These are phyloP conservation scores for Leptobrachium ailaonicum DNA, from an alignment of 2,113 vertebrate genomes.

Conservation along the genomic window DNA sequence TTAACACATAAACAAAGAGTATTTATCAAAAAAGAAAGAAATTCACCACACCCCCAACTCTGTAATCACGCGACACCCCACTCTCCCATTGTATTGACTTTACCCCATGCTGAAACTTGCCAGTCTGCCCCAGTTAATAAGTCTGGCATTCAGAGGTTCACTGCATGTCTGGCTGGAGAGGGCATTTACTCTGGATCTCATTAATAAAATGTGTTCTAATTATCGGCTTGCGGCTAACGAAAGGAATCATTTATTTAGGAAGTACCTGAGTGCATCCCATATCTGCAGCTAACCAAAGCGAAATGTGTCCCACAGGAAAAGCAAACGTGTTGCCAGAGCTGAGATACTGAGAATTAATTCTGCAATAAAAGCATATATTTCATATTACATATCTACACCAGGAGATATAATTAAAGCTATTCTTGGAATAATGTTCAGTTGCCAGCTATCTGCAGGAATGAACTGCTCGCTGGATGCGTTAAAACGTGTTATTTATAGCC, in stretches of 20 bases:
- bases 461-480: constrained; percentile 37
- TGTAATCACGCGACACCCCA: too few relatives aligned
- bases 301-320: constrained; percentile 28
- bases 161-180: too few relatives aligned
- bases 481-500: constrained; percentile 40
- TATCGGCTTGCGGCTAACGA: neutral
- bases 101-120: too few relatives aligned
- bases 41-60: too few relatives aligned
- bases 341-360: constrained; percentile 37
- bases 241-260: constrained; percentile 18
- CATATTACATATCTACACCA: constrained; percentile 40
- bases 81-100: too few relatives aligned
- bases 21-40: too few relatives aligned
- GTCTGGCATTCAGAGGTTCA: too few relatives aligned
- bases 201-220: too few relatives aligned
- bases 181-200: too few relatives aligned
- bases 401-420: constrained; percentile 48
- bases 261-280: neutral
- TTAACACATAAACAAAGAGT: too few relatives aligned
- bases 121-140: too few relatives aligned
- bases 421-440: constrained; percentile 45
- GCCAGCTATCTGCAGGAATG: constrained; percentile 42
- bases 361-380: constrained; percentile 38
- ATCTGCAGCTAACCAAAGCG: constrained; percentile 38
- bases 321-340: constrained; percentile 20